Percentiles rank a stretch among this genome's conserved stretches.
These are phyloP conservation scores for Trisateles emortualis DNA, from an alignment of 2,888 invertebrate species.

Conservation along the genomic window DNA sequence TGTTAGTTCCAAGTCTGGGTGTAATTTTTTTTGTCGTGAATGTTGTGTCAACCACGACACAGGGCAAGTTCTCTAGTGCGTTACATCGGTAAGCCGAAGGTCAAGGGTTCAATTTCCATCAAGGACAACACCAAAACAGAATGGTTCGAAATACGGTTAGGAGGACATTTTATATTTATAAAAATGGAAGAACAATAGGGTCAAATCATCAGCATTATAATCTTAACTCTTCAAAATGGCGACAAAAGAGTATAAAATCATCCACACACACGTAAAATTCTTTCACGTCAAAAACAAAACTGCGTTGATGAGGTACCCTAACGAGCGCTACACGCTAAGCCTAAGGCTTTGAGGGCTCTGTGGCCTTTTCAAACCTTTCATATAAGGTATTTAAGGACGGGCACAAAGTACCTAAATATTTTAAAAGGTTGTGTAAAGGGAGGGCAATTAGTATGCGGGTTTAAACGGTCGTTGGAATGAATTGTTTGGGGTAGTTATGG, in stretches of 20 bases:
- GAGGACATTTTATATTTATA: no score
- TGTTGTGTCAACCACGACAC: no score
- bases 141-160: no score
- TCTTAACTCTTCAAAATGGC: neutral
- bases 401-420: slow-evolving; percentile 15
- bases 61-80: no score
- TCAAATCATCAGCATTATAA: no score
- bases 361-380: slow-evolving; percentile 17
- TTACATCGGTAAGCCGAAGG: no score
- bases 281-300: slow-evolving; percentile 33
- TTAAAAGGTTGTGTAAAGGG: slow-evolving; percentile 11
- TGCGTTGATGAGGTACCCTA: slow-evolving; percentile 43
- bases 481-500: slow-evolving; percentile 2
- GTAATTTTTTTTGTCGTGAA: no score
- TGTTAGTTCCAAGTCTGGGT: no score
- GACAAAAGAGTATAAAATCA: neutral
- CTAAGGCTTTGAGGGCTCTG: slow-evolving; percentile 12
- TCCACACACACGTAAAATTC: slow-evolving; percentile 4
- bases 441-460: slow-evolving; percentile 8
- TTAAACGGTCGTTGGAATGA: slow-evolving; percentile 6
- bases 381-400: slow-evolving; percentile 15
- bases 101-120: no score
- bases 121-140: no score
- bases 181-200: no score
- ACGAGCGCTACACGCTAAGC: slow-evolving; percentile 22